These are phyloP conservation scores for Etia nguti DNA, from an alignment of 2,113 vertebrate genomes.

Conservation along the genomic window DNA sequence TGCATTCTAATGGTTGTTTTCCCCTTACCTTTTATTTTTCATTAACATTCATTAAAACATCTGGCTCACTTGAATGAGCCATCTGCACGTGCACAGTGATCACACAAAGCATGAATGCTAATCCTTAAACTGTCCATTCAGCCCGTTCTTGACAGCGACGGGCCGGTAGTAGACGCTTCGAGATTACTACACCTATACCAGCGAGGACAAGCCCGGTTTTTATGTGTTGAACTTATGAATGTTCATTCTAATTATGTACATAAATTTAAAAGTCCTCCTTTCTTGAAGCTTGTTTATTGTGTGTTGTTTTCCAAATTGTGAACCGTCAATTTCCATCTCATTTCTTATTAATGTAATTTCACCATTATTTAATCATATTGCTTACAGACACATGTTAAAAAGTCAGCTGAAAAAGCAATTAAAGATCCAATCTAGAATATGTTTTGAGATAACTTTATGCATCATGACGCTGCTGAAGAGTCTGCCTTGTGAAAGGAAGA, in stretches of 20 bases:
- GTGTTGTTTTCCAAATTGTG: slow-evolving; percentile 57
- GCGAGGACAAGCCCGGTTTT: not conserved
- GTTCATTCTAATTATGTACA: slow-evolving; percentile 57
- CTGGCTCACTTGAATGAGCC: slow-evolving; percentile 72
- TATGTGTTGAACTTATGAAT: not conserved
- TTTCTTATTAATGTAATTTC: slow-evolving; percentile 78
- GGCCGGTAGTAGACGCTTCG: not conserved
- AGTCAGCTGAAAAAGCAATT: slow-evolving; percentile 72
- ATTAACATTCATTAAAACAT: slow-evolving; percentile 81
- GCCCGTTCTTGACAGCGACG: not conserved
- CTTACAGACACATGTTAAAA: slow-evolving; percentile 74
- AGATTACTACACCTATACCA: slow-evolving; percentile 8
- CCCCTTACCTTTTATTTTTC: slow-evolving; percentile 75
- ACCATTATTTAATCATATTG: slow-evolving; percentile 74
- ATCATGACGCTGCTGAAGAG: slow-evolving; percentile 26
- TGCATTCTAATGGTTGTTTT: slow-evolving; percentile 69
- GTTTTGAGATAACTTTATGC: slow-evolving; percentile 49
- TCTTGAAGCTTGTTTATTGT: slow-evolving; percentile 65
- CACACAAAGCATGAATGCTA: slow-evolving; percentile 48
- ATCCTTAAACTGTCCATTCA: slow-evolving; percentile 53
- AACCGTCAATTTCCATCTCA: slow-evolving; percentile 72
- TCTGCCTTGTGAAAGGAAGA: slow-evolving; percentile 17
- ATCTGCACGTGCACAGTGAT: slow-evolving; percentile 63
- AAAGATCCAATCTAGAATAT: slow-evolving; percentile 58
- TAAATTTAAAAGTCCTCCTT: slow-evolving; percentile 33